Percentiles rank a stretch among this genome's conserved stretches.
Evolutionary conservation across 1,140 invertebrate species (phyloP).

Genomic region (Globodera ellingtonae): DNA sequence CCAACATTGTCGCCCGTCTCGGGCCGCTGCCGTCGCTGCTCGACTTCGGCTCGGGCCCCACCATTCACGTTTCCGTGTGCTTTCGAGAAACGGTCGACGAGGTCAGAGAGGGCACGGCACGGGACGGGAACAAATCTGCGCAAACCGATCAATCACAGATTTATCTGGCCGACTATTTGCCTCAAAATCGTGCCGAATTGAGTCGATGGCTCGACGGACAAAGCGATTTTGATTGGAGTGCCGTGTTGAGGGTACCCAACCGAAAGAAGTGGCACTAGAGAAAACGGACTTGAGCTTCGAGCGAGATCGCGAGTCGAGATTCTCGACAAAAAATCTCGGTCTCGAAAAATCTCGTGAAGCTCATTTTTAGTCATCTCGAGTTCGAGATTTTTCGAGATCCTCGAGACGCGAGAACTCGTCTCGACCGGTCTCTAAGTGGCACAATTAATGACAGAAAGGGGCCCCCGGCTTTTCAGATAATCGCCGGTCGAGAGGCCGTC

Average conservation of each 20-base stretch:
- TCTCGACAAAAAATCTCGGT: too few relatives aligned
- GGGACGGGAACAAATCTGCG: not conserved
- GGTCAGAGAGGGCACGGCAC: slow-evolving; percentile 20
- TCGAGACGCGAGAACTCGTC: too few relatives aligned
- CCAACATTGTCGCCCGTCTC: slow-evolving; percentile 53
- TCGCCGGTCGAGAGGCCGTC: slow-evolving; percentile 36
- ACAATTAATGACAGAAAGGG: too few relatives aligned
- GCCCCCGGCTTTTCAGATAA: slow-evolving; percentile 11
- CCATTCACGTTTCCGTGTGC: slow-evolving; percentile 60
- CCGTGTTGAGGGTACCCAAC: slow-evolving; percentile 36
- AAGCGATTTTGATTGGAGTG: slow-evolving; percentile 53
- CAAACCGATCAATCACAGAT: slow-evolving; percentile 40
- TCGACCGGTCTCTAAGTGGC: too few relatives aligned
- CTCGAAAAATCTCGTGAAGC: too few relatives aligned
- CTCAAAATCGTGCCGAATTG: slow-evolving; percentile 59
- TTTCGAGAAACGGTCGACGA: slow-evolving; percentile 57
- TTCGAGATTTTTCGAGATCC: too few relatives aligned
- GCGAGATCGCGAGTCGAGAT: too few relatives aligned
- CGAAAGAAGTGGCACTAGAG: too few relatives aligned
- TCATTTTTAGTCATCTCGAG: too few relatives aligned
- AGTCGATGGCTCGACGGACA: slow-evolving; percentile 44
- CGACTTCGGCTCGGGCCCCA: slow-evolving; percentile 61
- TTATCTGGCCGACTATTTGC: slow-evolving; percentile 61
- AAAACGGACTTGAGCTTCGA: too few relatives aligned
- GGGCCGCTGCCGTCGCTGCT: slow-evolving; percentile 43